These are phyloP conservation scores for Rhynchotus rufescens DNA, from an alignment of 2,797 vertebrate genomes.

Conservation along the genomic window DNA sequence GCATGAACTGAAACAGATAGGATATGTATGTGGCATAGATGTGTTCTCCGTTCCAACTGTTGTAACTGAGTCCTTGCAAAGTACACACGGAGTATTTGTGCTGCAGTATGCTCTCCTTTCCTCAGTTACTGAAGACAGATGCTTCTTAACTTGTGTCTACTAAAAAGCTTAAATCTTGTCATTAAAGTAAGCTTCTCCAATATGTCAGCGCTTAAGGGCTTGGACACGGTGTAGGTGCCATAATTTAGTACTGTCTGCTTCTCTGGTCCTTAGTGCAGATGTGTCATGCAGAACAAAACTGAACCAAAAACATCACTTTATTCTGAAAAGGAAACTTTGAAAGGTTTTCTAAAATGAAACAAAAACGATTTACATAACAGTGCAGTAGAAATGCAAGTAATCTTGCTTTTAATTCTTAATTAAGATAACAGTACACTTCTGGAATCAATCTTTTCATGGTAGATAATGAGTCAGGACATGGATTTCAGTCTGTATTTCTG, in stretches of 20 bases:
- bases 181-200: neutral
- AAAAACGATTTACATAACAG: neutral
- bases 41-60: neutral
- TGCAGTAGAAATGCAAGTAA: neutral
- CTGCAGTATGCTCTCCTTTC: neutral
- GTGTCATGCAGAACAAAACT: neutral
- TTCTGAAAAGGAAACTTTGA: neutral
- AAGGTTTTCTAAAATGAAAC: neutral
- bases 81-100: neutral
- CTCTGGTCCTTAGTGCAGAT: neutral
- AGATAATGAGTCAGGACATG: neutral
- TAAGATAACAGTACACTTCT: neutral
- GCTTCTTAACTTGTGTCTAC: neutral
- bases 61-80: neutral
- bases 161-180: neutral
- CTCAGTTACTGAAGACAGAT: neutral
- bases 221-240: neutral
- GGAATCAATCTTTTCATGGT: neutral
- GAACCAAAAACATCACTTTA: fast-evolving
- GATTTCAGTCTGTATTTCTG: neutral
- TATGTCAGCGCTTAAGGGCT: fast-evolving
- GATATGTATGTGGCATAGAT: neutral
- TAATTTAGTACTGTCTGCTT: neutral
- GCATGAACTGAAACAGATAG: neutral
- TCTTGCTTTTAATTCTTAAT: neutral